These are phyloP conservation scores for Mythimna impura DNA, from an alignment of 2,888 invertebrate genomes.

Conservation along the genomic window DNA sequence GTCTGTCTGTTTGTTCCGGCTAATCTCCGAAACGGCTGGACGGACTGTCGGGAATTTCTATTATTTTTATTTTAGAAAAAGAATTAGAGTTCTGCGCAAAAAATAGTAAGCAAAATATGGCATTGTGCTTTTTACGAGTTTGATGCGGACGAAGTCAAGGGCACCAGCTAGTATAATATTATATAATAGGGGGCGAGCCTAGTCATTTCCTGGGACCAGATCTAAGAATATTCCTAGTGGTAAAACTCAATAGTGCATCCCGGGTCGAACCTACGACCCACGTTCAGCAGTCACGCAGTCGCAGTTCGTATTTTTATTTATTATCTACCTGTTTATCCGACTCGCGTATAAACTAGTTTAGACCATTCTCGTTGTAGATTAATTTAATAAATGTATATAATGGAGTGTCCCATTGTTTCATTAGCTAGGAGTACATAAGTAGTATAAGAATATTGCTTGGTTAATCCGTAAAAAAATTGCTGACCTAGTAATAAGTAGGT, in stretches of 20 bases:
- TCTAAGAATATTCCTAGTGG: too few species aligned
- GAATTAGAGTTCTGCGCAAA: too few species aligned
- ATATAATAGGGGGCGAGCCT: too few species aligned
- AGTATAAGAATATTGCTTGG: not conserved
- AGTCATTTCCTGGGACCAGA: too few species aligned
- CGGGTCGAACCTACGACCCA: not conserved
- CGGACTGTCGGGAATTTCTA: too few species aligned
- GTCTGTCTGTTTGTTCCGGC: too few species aligned
- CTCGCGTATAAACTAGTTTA: slow-evolving; percentile 19
- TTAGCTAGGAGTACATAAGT: not conserved
- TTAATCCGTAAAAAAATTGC: not conserved
- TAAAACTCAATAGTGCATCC: not conserved
- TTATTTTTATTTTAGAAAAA: too few species aligned
- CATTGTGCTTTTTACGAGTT: too few species aligned
- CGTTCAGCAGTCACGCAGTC: not conserved
- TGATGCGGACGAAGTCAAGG: too few species aligned
- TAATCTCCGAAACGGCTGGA: too few species aligned
- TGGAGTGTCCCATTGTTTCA: not conserved
- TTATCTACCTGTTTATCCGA: slow-evolving; percentile 18
- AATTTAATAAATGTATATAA: slow-evolving; percentile 4
- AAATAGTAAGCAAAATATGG: too few species aligned
- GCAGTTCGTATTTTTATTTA: not conserved
- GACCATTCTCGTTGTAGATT: slow-evolving; percentile 8
- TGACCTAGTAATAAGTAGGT: not conserved
- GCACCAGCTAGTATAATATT: too few species aligned